These are phyloP conservation scores for Semnornis frantzii DNA, from an alignment of 2,113 vertebrate genomes.

Conservation along the genomic window DNA sequence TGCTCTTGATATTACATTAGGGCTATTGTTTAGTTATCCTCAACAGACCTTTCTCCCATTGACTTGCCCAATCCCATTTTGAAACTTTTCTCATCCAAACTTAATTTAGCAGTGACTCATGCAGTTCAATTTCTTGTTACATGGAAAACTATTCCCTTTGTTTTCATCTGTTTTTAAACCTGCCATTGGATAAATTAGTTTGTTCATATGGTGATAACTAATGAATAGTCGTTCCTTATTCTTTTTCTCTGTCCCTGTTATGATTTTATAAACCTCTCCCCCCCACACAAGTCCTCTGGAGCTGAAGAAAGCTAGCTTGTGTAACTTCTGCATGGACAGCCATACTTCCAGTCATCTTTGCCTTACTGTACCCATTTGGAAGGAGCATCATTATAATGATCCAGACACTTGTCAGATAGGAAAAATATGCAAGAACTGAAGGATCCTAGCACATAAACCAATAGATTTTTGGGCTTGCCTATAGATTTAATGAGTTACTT, in stretches of 20 bases:
- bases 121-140: background rate
- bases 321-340: background rate
- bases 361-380: background rate
- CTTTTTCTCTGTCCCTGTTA: background rate
- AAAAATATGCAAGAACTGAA: background rate
- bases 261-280: background rate
- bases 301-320: background rate
- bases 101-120: constrained; percentile 32
- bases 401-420: background rate
- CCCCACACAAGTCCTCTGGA: background rate
- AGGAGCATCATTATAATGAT: background rate
- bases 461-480: background rate
- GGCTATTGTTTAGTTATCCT: constrained; percentile 46
- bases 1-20: constrained; percentile 3
- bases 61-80: background rate
- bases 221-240: background rate
- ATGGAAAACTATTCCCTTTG: background rate
- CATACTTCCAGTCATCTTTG: background rate
- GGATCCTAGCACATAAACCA: background rate
- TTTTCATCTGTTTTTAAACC: constrained; percentile 2
- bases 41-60: background rate
- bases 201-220: background rate
- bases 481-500: background rate
- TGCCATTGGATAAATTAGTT: background rate
- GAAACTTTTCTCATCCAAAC: constrained; percentile 15